A percentile compares a stretch with the other conserved stretches of the same genome.
phyloP scores from a whole-genome alignment of 2,113 vertebrate genomes.

The Daphoenositta chrysoptera region DNA sequence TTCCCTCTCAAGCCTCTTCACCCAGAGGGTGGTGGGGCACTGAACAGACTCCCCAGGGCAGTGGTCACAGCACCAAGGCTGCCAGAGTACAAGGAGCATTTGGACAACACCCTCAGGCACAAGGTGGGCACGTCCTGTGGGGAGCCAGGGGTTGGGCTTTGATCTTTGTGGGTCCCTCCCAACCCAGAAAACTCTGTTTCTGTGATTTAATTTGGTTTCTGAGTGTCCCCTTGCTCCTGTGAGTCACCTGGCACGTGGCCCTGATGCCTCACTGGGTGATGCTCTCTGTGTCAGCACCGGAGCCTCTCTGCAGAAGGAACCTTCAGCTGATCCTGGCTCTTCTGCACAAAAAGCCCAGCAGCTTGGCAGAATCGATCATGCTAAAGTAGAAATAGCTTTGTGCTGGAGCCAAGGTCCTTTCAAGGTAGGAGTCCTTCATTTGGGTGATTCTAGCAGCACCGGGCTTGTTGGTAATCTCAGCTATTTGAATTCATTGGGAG shows the following conservation, averaged over 20 bases:
- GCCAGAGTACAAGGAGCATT: neutral
- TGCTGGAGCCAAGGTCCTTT: neutral
- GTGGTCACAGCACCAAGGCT: neutral
- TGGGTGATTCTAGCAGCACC: neutral
- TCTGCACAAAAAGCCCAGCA: neutral
- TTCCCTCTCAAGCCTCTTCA: neutral
- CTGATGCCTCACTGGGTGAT: neutral
- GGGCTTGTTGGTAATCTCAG: neutral
- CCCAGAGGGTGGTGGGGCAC: neutral
- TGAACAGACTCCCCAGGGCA: neutral
- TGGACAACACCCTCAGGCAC: neutral
- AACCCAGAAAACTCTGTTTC: neutral
- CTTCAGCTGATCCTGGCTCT: neutral
- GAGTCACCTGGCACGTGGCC: neutral
- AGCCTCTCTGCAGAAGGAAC: neutral
- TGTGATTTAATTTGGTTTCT: neutral
- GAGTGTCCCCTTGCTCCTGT: neutral
- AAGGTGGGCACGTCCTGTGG: neutral
- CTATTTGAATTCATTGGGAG: neutral
- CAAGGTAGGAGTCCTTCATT: constrained; percentile 10
- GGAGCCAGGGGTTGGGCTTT: neutral
- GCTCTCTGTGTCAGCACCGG: neutral
- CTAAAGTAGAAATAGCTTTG: constrained; percentile 30
- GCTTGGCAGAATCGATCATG: neutral
- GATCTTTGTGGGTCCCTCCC: neutral